Evolutionary conservation across 2,113 vertebrate genomes (phyloP).

Genomic region (Scopus umbretta): DNA sequence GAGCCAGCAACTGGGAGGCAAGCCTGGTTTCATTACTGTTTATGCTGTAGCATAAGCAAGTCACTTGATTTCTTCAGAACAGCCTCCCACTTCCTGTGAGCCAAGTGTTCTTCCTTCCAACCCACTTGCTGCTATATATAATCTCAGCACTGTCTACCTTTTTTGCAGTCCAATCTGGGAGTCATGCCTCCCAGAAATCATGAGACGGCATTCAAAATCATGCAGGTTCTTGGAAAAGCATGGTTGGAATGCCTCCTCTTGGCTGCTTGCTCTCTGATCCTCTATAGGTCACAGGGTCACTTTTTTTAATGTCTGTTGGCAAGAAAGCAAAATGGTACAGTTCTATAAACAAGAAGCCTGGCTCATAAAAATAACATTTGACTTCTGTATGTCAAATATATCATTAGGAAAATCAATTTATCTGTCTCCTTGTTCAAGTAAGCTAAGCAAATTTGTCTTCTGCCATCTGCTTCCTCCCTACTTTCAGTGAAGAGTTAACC

Average conservation of each 20-base stretch:
- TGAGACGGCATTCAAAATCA: neutral
- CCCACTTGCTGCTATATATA: constrained; percentile 45
- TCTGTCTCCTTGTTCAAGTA: neutral
- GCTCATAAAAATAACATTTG: neutral
- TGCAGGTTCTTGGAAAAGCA: neutral
- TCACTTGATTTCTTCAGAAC: neutral
- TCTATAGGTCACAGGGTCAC: neutral
- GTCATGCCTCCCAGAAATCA: neutral
- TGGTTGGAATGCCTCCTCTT: neutral
- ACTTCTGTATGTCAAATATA: neutral
- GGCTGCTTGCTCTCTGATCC: neutral
- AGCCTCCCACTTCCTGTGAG: neutral
- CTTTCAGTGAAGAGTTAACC: neutral
- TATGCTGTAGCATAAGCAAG: neutral
- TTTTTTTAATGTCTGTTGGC: neutral
- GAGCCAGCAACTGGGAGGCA: neutral
- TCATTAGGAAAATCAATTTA: neutral
- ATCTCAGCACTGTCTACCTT: neutral
- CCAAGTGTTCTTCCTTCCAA: constrained; percentile 3
- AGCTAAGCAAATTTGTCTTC: neutral
- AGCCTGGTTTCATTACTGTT: neutral
- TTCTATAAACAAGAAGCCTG: neutral
- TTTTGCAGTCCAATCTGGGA: neutral
- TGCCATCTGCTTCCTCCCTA: neutral
- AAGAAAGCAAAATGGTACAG: neutral